Evolutionary conservation across 2,113 vertebrate genomes (phyloP), one percentile per base, ranked within the genome.

Genomic region (Nannobrachium achirus): DNA sequence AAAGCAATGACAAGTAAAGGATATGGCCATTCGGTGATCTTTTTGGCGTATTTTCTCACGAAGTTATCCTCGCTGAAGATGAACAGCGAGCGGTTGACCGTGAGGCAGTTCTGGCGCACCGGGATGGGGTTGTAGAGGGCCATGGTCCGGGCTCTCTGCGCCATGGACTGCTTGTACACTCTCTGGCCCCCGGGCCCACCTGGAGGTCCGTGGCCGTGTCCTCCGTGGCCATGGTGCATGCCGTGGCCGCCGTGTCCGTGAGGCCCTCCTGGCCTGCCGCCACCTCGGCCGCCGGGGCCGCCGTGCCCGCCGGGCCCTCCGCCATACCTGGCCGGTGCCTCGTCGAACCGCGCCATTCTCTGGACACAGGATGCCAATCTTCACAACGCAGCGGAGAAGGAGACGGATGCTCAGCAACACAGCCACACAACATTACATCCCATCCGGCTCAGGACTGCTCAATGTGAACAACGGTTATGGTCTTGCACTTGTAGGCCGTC

Each of bases 1-100:
- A 56, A 52, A 46, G 16, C 8, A 60, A 45, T 14, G 61, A 7
- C 64, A 60, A 59, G 67, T 49, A 90, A 94, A 98, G 96, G 96
- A 98, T 98, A 98, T 98, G 97, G 97, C 96, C 97, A 98, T 95
- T 98, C 97, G 93, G 96, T 98, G 95, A 98, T 98, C 94, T 97
- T 97, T 95, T 98, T 98, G 94, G 97, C 97, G 94, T 98, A 98
- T 95, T 98, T 98, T 91, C 97, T 96, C 93, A 98, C 96, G 91
- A 96, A 95, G 93, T 98, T 98, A 88, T 98, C 97, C 90, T 98
- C 97, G 59, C 97, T 97, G 94, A 98, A 98, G 88, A 98, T 97
- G 93, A 98, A 98, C 63, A 98, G 94, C 61, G 97, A 98, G 79
- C 97, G 96, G 94, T 98, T 98, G 93, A 98, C 93, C 25, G 96